Conservation (phyloP, 2,797 vertebrate species). For the Onychomys torridus region DNA sequence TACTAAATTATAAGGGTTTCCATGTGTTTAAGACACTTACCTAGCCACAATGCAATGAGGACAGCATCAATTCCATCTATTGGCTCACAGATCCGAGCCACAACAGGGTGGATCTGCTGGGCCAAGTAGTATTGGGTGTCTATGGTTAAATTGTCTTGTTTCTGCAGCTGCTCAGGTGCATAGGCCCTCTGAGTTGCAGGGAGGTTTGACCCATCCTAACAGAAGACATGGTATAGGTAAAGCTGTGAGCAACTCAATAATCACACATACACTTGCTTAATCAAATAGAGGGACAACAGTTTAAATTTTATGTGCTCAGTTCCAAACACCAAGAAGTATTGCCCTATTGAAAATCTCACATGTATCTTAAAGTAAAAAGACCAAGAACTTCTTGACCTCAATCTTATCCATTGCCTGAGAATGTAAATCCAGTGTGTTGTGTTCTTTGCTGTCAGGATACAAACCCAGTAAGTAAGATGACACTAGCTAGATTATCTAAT, state of each 20-base stretch:
- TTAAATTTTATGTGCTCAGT: conserved; percentile 61
- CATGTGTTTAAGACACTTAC: conserved; percentile 87
- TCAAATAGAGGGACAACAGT: not conserved
- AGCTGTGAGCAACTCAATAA: conserved; percentile 54
- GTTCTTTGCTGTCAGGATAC: conserved; percentile 81
- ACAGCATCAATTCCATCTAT: conserved; percentile 96
- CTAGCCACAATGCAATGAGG: conserved; percentile 97
- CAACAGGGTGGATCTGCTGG: conserved; percentile 98
- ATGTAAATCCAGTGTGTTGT: conserved; percentile 84
- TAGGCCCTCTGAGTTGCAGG: conserved; percentile 95
- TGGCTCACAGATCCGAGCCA: conserved; percentile 97
- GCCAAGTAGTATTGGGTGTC: conserved; percentile 98
- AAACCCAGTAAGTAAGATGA: conserved; percentile 84
- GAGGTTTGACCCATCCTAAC: conserved; percentile 96
- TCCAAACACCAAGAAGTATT: conserved; percentile 61
- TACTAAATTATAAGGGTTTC: not conserved
- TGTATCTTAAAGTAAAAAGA: conserved; percentile 77
- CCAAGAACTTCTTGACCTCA: not conserved
- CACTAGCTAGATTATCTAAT: conserved; percentile 85
- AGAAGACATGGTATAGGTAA: conserved; percentile 33
- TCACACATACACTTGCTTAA: not conserved
- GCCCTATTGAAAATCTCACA: conserved; percentile 74
- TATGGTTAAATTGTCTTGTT: conserved; percentile 93
- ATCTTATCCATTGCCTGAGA: conserved; percentile 82
- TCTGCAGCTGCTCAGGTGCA: conserved; percentile 96